Conservation (phyloP, 2,888 invertebrate genomes). For the Metallyticus violacea region DNA sequence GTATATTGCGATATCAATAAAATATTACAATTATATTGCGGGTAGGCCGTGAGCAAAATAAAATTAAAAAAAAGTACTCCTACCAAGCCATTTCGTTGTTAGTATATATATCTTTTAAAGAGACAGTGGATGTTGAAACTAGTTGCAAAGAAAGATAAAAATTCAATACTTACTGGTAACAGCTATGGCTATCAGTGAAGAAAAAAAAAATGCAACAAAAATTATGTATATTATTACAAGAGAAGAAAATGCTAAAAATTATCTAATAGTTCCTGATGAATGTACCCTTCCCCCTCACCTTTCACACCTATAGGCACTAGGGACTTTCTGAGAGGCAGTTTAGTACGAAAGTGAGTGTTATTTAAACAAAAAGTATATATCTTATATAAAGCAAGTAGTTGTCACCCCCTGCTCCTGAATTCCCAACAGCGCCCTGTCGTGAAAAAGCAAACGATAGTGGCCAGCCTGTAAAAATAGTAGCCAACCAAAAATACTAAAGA, state of each 20-base stretch:
- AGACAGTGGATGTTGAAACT: not conserved
- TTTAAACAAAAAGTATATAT: not conserved
- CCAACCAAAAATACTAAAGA: slow-evolving; percentile 5
- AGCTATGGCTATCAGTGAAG: not conserved
- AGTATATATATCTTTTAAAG: not conserved
- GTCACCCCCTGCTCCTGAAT: not conserved
- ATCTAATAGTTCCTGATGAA: slow-evolving; percentile 10
- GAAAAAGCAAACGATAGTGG: not conserved
- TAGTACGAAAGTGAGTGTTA: slow-evolving; percentile 9
- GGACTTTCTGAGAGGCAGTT: not conserved
- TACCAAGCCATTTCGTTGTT: slow-evolving; percentile 15
- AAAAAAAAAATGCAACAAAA: not conserved
- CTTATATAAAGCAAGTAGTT: not conserved
- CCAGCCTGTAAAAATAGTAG: slow-evolving; percentile 3
- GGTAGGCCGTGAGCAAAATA: slow-evolving; percentile 20
- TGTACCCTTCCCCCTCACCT: not conserved
- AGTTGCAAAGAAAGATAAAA: not conserved
- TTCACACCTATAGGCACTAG: not conserved
- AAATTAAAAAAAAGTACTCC: not conserved
- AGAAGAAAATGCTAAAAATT: not conserved
- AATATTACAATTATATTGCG: slow-evolving; percentile 22
- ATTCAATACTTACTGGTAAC: not conserved
- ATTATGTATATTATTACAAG: not conserved
- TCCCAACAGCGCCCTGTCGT: not conserved
- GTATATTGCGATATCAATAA: slow-evolving; percentile 25